These are phyloP conservation scores for Arizona elegans DNA, from an alignment of 2,113 vertebrate genomes.

Conservation along the genomic window DNA sequence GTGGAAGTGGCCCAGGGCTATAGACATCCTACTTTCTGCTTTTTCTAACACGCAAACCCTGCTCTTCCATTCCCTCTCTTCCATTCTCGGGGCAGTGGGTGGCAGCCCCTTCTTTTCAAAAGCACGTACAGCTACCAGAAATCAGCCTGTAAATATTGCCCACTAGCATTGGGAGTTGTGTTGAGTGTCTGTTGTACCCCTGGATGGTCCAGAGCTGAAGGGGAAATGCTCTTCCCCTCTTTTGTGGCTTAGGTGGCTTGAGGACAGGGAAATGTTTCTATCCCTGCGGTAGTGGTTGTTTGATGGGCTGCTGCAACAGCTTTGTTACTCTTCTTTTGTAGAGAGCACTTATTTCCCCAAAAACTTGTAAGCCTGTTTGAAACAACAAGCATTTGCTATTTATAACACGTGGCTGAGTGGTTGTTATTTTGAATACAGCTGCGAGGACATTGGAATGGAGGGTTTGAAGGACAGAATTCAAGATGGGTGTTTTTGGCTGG, in stretches of 20 bases:
- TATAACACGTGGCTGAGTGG: neutral
- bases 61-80: neutral
- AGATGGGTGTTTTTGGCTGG: neutral
- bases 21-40: slow-evolving; percentile 8
- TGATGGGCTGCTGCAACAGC: slow-evolving; percentile 23
- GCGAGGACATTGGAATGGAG: no score
- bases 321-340: slow-evolving; percentile 64
- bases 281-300: neutral
- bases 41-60: slow-evolving; percentile 7
- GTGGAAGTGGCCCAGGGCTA: neutral
- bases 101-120: neutral
- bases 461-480: neutral
- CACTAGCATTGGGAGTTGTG: slow-evolving; percentile 7
- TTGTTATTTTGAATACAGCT: neutral
- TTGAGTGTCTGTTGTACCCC: neutral
- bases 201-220: neutral
- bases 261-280: neutral
- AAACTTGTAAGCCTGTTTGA: slow-evolving; percentile 52
- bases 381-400: slow-evolving; percentile 51
- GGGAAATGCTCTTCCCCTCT: neutral
- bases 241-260: neutral
- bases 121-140: slow-evolving; percentile 32
- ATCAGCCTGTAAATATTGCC: slow-evolving; percentile 42
- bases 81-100: neutral
- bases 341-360: slow-evolving; percentile 61